Evolutionary conservation across 2,113 vertebrate genomes (phyloP), one percentile per base, ranked within the genome.

Genomic region (Neogobius melanostomus): DNA sequence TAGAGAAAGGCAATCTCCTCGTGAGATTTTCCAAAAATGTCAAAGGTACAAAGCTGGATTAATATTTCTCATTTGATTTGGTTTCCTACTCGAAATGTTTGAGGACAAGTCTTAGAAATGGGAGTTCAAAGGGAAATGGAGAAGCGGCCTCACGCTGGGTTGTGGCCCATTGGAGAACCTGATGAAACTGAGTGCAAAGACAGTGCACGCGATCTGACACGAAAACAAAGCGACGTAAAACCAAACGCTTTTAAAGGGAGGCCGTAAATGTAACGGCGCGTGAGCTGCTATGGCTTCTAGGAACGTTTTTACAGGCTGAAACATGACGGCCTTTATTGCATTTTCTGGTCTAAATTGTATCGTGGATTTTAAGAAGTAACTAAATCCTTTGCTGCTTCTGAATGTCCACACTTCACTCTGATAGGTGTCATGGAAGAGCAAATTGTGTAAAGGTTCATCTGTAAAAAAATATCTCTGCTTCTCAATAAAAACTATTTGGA

Each of bases 101-200:
- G 7, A 46, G 10, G 14, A 83, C 47, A 61, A 52, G 70, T 68
- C 75, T 9, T 68, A 7, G 68, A 57, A 69, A 43, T n/a, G 69
- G 48, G 48, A 64, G 62, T 74, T 85, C 52, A 75, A 78, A 88
- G 59, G 15, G 53, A 84, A 80, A 79, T 52, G 62, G 66, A 48
- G 66, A 15, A 71, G 74, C 68, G 21, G 72, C 71, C 51, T 72
- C 64, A 75, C 59, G 72, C 68, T 63, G 66, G n/a, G 57, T 11
- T n/a, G 12, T 72, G 61, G 51, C 68, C 66, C 28, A n/a, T 28
- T 43, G 49, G 15, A 56, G 46, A 46, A 54, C 50, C 50, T 9
- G 0, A 44, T 8, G 15, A 67, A 68, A 60, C 4, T 9, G 28
- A 43, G 36, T 15, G 57, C 42, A 60, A 60, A 60, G 7, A 60